Evolutionary conservation across 2,888 invertebrate species (phyloP).

Genomic region (Calameuta idolon): DNA sequence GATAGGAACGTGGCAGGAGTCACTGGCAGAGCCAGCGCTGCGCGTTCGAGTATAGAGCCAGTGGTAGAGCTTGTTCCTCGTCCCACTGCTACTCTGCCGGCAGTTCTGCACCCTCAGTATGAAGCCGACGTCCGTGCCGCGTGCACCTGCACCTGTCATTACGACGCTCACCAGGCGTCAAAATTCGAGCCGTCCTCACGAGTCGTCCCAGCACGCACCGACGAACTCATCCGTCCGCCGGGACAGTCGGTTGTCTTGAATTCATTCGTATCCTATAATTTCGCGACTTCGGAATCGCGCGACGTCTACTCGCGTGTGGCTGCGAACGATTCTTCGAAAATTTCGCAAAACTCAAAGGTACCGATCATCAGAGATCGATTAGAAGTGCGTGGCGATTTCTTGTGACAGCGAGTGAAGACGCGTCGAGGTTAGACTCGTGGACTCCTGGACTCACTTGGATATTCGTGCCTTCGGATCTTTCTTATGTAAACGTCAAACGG

Average conservation of each 20-base stretch:
- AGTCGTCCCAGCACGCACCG: background rate
- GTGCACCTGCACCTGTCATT: slow-evolving; percentile 40
- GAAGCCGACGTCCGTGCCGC: slow-evolving; percentile 61
- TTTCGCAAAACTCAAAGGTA: background rate
- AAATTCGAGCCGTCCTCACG: background rate
- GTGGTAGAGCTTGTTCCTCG: slow-evolving; percentile 48
- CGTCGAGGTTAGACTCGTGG: too few relatives aligned
- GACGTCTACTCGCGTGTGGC: slow-evolving; percentile 8
- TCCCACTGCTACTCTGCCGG: slow-evolving; percentile 40
- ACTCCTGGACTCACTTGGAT: background rate
- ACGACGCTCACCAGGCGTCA: background rate
- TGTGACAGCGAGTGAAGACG: background rate
- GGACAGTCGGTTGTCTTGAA: background rate
- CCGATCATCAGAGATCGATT: background rate
- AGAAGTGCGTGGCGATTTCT: background rate
- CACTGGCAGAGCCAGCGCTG: slow-evolving; percentile 30
- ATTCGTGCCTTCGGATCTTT: background rate
- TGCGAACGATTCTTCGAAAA: slow-evolving; percentile 1
- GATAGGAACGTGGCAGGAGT: slow-evolving; percentile 25
- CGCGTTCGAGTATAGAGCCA: slow-evolving; percentile 24
- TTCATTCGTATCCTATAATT: background rate
- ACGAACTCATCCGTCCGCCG: background rate
- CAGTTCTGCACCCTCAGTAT: slow-evolving; percentile 58
- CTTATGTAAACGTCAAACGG: background rate
- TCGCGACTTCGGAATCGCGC: background rate